Evolutionary conservation across 2,888 invertebrate genomes (phyloP), one percentile per base, ranked within the genome.

Genomic region (Imbricaverruca yamaguchii): DNA sequence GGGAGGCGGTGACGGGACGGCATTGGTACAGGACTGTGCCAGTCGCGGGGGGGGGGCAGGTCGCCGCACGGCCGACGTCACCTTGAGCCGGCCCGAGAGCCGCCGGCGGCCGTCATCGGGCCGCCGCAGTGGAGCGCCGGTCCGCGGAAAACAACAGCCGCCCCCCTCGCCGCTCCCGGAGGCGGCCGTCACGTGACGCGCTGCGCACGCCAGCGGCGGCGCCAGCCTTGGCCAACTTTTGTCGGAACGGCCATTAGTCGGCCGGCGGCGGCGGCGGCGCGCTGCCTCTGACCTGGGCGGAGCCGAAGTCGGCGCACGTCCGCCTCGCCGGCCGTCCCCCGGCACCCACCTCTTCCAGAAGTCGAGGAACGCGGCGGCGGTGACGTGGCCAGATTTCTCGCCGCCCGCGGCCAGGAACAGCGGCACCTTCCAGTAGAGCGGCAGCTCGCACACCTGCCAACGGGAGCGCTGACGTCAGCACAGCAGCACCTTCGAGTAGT

Each of bases 401-500:
- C 93, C 91, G 88, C 95, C 91, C 63, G 94, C 93, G 80, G 94
- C 94, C 83, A 93, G 91, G 90, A 95, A 97, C 83, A 99, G 90
- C n/a, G 97, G 94, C 87, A 94, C 93, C 87, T 98, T 98, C 98
- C 98, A 98, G 89, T 98, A 99, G 82, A 97, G 90, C 18, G 98
- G 96, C 85, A 97, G 90, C 84, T 95, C 94, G 88, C 95, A 95
- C 59, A 96, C 93, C 90, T 95, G 91, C 67, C 92, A 86, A 81
- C 83, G 80, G 39, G 39, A 39, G 39, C 39, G 39, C 39, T 39
- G 39, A 39, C 39, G 39, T 39, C 39, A 91, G 90, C 95, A 97
- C 83, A 99, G 90, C n/a, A 97, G 94, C 87, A 94, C 93, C 87
- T 98, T 98, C 98, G 98, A 98, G 89, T 98, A 99, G 82, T 97